Percentiles rank a stretch among this genome's conserved stretches.
phyloP scores from a whole-genome alignment of 2,888 invertebrate genomes.

The Drosophila colorata region DNA sequence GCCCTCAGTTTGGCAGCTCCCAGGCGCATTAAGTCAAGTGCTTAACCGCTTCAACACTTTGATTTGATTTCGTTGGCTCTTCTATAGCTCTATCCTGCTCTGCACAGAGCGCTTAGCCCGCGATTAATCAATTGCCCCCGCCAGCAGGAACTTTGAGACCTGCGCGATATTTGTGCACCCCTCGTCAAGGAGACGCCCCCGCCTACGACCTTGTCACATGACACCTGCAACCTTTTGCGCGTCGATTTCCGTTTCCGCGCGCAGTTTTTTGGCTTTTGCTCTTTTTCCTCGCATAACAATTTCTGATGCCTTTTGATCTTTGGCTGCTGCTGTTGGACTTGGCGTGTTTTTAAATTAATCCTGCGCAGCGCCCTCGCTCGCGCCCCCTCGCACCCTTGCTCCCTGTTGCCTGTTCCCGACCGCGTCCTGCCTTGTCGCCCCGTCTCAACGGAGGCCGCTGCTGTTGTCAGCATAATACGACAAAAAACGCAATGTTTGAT shows the following conservation, averaged over 20 bases:
- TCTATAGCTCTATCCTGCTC: conserved; percentile 36
- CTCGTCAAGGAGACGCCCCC: neutral
- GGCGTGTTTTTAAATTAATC: conserved; percentile 84
- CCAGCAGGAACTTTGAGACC: conserved; percentile 14
- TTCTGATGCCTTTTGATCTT: conserved; percentile 82
- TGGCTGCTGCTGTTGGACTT: conserved; percentile 70
- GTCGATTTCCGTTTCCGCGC: conserved; percentile 82
- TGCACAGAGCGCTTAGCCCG: conserved; percentile 1
- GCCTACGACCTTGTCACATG: conserved; percentile 70
- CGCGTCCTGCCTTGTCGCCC: conserved; percentile 1
- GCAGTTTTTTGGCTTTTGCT: conserved; percentile 58
- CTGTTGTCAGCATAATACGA: conserved; percentile 80
- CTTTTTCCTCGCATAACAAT: conserved; percentile 52
- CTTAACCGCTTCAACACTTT: conserved; percentile 81
- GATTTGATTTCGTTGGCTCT: conserved; percentile 71
- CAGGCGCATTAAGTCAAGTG: conserved; percentile 48
- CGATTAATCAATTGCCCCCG: conserved; percentile 71
- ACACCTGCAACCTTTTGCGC: conserved; percentile 82
- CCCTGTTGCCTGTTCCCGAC: neutral
- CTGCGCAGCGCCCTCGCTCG: conserved; percentile 46
- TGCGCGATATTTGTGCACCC: conserved; percentile 21
- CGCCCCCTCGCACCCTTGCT: neutral
- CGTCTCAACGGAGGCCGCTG: conserved; percentile 44
- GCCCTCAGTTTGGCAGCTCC: conserved; percentile 5
- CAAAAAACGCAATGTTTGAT: conserved; percentile 81